Percentiles rank a stretch among this genome's conserved stretches.
phyloP scores from a whole-genome alignment of 1,140 invertebrate species.

The Pseudoatta argentina region DNA sequence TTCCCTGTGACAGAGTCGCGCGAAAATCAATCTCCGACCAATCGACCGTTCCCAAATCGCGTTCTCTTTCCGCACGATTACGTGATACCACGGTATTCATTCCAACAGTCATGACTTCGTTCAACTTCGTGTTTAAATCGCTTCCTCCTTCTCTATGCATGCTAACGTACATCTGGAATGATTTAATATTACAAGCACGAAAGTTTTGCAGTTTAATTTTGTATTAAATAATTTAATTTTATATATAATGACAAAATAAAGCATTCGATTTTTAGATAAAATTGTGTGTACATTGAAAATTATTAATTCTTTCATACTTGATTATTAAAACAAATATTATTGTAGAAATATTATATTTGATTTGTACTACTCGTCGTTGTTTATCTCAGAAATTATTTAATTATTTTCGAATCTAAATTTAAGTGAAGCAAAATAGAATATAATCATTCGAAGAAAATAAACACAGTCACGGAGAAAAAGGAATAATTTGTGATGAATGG shows the following conservation, averaged over 20 bases:
- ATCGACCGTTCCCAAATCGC: conserved; percentile 41
- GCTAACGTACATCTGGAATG: neutral
- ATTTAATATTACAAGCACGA: neutral
- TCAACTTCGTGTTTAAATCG: conserved; percentile 19
- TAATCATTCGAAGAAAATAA: neutral
- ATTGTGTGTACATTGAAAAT: neutral
- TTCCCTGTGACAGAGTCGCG: conserved; percentile 34
- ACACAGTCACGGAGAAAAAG: neutral
- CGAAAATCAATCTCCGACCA: conserved; percentile 49
- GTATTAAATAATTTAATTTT: neutral
- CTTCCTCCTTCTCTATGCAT: neutral
- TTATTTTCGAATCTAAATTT: no score
- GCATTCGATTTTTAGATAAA: neutral
- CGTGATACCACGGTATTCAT: conserved; percentile 23
- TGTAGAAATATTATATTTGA: neutral
- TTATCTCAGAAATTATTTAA: neutral
- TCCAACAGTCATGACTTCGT: conserved; percentile 14
- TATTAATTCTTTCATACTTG: neutral
- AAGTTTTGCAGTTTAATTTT: neutral
- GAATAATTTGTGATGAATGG: conserved; percentile 58
- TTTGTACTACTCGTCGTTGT: neutral
- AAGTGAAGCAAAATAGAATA: neutral
- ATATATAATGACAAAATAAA: neutral
- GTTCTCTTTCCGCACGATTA: conserved; percentile 34
- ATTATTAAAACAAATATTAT: neutral